These are phyloP conservation scores for Drosophila tripunctata DNA, from an alignment of 2,888 invertebrate genomes.

Conservation along the genomic window DNA sequence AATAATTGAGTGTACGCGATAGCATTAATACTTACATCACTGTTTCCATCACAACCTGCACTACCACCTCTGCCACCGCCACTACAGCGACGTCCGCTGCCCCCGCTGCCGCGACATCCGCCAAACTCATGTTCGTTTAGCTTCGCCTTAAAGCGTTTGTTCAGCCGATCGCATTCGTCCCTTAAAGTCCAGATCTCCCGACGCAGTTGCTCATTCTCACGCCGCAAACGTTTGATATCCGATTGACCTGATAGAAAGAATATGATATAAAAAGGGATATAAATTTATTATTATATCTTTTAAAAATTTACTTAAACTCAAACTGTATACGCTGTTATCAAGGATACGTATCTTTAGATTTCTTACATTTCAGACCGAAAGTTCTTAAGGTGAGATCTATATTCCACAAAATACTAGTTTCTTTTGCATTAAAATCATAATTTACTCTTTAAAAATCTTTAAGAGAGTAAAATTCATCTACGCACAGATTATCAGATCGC, in stretches of 20 bases:
- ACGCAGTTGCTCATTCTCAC: slow-evolving; percentile 94
- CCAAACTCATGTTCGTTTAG: slow-evolving; percentile 80
- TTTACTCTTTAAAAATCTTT: too few species aligned
- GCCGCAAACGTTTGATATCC: slow-evolving; percentile 93
- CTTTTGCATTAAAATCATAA: too few species aligned
- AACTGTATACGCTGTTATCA: too few species aligned
- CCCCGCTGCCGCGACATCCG: slow-evolving; percentile 71
- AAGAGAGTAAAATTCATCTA: too few species aligned
- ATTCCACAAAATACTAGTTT: too few species aligned
- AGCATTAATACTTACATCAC: slow-evolving; percentile 78
- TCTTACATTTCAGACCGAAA: too few species aligned
- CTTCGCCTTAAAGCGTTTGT: slow-evolving; percentile 89
- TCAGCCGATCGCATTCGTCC: slow-evolving; percentile 94
- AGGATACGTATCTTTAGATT: too few species aligned
- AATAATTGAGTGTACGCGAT: not conserved
- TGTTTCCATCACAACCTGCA: slow-evolving; percentile 78
- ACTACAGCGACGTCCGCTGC: slow-evolving; percentile 67
- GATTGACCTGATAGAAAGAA: slow-evolving; percentile 88
- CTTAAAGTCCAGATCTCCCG: slow-evolving; percentile 94
- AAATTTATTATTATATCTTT: not conserved
- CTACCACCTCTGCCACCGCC: slow-evolving; percentile 66
- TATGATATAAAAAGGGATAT: too few species aligned
- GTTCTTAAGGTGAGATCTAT: too few species aligned
- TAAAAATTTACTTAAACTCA: too few species aligned
- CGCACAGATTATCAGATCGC: too few species aligned